phyloP scores from a whole-genome alignment of 2,797 vertebrate species.

The Sebastes glaucus region DNA sequence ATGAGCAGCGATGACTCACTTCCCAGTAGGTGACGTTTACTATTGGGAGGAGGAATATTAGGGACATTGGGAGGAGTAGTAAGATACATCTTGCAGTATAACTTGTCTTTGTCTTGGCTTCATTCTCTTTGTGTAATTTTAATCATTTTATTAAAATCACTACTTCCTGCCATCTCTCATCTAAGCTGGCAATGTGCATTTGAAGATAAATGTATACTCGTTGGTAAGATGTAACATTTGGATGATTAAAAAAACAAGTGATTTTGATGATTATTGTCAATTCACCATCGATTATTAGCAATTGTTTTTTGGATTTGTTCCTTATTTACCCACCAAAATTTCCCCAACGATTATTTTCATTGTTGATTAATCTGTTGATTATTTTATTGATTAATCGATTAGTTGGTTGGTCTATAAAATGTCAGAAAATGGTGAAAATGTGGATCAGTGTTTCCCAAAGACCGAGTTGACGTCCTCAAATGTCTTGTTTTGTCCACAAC shows the following conservation, averaged over 20 bases:
- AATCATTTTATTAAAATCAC: not conserved
- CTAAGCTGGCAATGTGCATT: not conserved
- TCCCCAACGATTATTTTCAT: not conserved
- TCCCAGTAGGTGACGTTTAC: conserved; percentile 24
- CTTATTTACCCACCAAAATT: not conserved
- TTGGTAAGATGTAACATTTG: not conserved
- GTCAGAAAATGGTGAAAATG: not conserved
- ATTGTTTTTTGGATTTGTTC: not conserved
- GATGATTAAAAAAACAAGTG: not conserved
- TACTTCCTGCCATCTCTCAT: not conserved
- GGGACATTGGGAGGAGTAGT: not conserved
- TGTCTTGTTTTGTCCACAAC: not conserved
- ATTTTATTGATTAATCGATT: not conserved
- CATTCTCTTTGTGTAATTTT: not conserved
- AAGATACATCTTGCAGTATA: not conserved
- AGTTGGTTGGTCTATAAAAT: not conserved
- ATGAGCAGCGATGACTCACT: conserved; percentile 58
- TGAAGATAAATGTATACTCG: not conserved
- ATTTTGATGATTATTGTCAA: not conserved
- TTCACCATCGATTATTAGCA: not conserved
- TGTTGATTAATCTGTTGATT: not conserved
- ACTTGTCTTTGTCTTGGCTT: not conserved
- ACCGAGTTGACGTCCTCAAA: not conserved
- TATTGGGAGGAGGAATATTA: not conserved
- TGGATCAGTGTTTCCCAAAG: not conserved